Conservation (phyloP, 2,888 invertebrate species). For the Lottia scabra region DNA sequence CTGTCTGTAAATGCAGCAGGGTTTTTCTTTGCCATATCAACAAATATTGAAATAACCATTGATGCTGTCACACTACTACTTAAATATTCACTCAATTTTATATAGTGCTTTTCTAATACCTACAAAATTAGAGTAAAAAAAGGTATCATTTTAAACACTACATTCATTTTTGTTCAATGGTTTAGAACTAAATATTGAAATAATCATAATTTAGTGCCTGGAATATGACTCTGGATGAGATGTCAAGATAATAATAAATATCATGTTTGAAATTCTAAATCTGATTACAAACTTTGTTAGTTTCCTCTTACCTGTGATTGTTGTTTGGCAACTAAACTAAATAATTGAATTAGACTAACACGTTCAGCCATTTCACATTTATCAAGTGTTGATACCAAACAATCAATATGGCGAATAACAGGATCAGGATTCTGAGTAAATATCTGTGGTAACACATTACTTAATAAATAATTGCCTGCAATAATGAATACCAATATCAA, state of each 20-base stretch:
- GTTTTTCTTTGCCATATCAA: slow-evolving; percentile 80
- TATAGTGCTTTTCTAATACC: slow-evolving; percentile 84
- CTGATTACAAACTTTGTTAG: too few species aligned
- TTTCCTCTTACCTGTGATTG: slow-evolving; percentile 76
- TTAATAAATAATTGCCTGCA: slow-evolving; percentile 87
- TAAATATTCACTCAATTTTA: slow-evolving; percentile 84
- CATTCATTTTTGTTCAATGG: too few species aligned
- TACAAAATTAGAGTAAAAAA: slow-evolving; percentile 61
- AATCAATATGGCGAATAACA: slow-evolving; percentile 85
- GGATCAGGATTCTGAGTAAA: slow-evolving; percentile 90
- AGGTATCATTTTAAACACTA: too few species aligned
- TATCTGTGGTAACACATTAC: slow-evolving; percentile 89
- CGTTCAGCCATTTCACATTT: slow-evolving; percentile 89
- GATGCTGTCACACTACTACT: slow-evolving; percentile 74
- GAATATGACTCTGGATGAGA: too few species aligned
- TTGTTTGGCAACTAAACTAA: slow-evolving; percentile 84
- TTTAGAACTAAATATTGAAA: too few species aligned
- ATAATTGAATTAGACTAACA: slow-evolving; percentile 84
- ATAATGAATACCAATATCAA: slow-evolving; percentile 23
- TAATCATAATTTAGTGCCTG: too few species aligned
- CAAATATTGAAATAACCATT: slow-evolving; percentile 80
- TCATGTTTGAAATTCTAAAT: too few species aligned
- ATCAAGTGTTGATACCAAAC: slow-evolving; percentile 83
- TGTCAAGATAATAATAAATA: too few species aligned
- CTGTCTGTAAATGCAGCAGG: slow-evolving; percentile 81